Conservation (phyloP, 1,140 invertebrate species). For the Saccostrea echinata region DNA sequence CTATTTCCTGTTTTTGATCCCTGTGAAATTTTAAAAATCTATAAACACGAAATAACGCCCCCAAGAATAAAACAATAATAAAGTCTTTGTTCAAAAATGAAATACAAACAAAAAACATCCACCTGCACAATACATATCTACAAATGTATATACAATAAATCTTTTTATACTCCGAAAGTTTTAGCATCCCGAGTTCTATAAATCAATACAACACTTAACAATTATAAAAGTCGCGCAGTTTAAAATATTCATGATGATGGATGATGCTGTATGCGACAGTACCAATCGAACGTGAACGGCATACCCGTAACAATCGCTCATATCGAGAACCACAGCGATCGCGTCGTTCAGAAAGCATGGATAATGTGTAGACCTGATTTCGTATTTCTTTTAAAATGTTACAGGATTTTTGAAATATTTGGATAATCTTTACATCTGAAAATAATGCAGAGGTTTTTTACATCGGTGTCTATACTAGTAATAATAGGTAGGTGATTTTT, state of each 20-base stretch:
- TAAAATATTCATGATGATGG: conserved; percentile 28
- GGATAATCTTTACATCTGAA: not conserved
- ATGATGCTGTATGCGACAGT: not conserved
- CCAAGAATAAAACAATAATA: too few relatives aligned
- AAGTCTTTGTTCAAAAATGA: not conserved
- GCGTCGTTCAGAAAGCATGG: not conserved
- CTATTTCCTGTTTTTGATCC: too few relatives aligned
- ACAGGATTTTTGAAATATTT: not conserved
- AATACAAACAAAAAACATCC: not conserved
- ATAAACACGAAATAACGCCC: too few relatives aligned
- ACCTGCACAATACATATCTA: not conserved
- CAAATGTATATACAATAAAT: not conserved
- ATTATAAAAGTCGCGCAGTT: conserved; percentile 24
- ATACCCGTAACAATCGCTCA: not conserved
- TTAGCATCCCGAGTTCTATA: conserved; percentile 1
- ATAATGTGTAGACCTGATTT: not conserved
- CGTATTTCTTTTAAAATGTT: not conserved
- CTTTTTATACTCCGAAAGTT: not conserved
- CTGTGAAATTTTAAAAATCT: too few relatives aligned
- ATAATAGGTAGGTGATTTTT: not conserved
- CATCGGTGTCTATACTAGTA: not conserved
- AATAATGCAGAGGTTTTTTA: not conserved
- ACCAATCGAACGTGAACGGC: not conserved
- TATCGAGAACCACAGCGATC: not conserved
- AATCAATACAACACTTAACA: conserved; percentile 2